Conservation (phyloP, 35 echinoderm and acorn worm species). For the Chiridota heheva region DNA sequence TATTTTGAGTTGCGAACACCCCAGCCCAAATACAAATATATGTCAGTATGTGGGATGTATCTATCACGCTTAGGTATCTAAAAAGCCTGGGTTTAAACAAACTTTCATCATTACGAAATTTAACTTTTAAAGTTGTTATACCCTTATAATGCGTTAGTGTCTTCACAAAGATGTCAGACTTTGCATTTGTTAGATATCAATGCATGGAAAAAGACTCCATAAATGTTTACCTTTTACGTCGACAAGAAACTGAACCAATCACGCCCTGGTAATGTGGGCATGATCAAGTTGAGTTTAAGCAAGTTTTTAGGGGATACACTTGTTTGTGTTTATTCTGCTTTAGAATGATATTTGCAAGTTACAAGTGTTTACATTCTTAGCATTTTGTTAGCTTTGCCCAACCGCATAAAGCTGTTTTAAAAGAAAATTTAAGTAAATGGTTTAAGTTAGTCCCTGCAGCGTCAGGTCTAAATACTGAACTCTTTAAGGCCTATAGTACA, state of each 20-base stretch:
- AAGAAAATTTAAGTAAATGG: slow-evolving; percentile 40
- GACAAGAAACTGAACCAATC: slow-evolving; percentile 16
- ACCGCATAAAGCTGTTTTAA: slow-evolving; percentile 11
- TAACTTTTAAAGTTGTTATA: slow-evolving; percentile 43
- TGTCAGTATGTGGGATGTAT: slow-evolving; percentile 38
- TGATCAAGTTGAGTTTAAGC: slow-evolving; percentile 18
- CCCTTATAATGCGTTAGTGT: slow-evolving; percentile 31
- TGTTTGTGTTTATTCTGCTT: slow-evolving; percentile 27
- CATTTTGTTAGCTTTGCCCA: slow-evolving; percentile 15
- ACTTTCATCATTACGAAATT: slow-evolving; percentile 14
- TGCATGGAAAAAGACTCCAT: slow-evolving; percentile 10
- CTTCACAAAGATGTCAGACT: slow-evolving; percentile 36
- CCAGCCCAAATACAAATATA: not conserved
- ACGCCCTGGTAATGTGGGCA: slow-evolving; percentile 11
- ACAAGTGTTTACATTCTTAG: slow-evolving; percentile 3
- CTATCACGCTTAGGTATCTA: not conserved
- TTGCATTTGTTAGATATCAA: slow-evolving; percentile 17
- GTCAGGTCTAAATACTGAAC: too few species aligned
- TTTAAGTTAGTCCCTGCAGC: too few species aligned
- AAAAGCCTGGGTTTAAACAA: not conserved
- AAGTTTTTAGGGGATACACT: slow-evolving; percentile 25
- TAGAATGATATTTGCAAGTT: slow-evolving; percentile 12
- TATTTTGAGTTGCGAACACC: slow-evolving; percentile 21
- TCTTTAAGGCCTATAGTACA: too few species aligned
- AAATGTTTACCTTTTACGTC: slow-evolving; percentile 21